Percentiles rank a stretch among this genome's conserved stretches.
Conservation (phyloP, 2,797 vertebrate species). For the Dromococcyx pavoninus region DNA sequence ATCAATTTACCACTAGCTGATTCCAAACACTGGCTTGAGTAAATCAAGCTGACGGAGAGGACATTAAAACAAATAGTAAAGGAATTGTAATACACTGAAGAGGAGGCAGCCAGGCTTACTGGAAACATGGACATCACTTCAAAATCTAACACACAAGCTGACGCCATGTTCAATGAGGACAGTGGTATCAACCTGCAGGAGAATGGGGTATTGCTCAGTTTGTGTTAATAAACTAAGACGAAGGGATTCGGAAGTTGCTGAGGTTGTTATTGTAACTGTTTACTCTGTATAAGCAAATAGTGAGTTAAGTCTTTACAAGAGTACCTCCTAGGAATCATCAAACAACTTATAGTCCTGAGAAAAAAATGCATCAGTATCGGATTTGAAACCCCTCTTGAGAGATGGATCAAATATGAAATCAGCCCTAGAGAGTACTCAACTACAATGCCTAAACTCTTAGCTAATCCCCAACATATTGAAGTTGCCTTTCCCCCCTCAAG, state of each 20-base stretch:
- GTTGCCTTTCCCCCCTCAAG: not conserved
- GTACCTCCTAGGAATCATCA: not conserved
- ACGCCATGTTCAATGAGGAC: not conserved
- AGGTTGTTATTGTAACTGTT: not conserved
- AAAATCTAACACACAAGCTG: not conserved
- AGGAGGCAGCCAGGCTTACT: not conserved
- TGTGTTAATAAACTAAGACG: not conserved
- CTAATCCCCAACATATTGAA: not conserved
- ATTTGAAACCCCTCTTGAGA: constrained; percentile 20
- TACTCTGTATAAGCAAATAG: not conserved
- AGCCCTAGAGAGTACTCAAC: not conserved
- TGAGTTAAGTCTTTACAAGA: not conserved
- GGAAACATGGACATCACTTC: not conserved
- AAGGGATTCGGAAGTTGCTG: constrained; percentile 9
- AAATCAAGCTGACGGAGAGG: not conserved
- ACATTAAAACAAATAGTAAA: not conserved
- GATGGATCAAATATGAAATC: constrained; percentile 8
- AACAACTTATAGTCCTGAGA: not conserved
- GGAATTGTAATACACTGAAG: not conserved
- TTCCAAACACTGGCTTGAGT: not conserved
- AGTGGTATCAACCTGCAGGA: not conserved
- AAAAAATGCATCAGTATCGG: constrained; percentile 11
- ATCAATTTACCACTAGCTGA: not conserved
- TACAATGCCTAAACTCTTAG: not conserved
- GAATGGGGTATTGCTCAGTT: not conserved